These are phyloP conservation scores for Caranx melampygus DNA, from an alignment of 2,113 vertebrate genomes.

Conservation along the genomic window DNA sequence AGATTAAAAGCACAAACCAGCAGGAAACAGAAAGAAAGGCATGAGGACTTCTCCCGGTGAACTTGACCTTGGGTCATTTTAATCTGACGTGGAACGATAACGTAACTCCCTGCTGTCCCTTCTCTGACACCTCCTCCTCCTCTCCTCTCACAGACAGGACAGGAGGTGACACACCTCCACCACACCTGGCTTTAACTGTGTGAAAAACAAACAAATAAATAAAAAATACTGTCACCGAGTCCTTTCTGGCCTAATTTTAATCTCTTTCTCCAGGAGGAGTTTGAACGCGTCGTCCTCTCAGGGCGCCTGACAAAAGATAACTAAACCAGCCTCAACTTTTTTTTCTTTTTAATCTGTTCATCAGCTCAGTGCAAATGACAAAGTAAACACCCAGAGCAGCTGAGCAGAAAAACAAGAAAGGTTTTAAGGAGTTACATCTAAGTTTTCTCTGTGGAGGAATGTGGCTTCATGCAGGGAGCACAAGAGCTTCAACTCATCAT, in stretches of 20 bases:
- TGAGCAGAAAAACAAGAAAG: background rate
- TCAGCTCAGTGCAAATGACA: background rate
- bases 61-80: conserved; percentile 45
- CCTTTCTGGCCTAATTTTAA: conserved; percentile 13
- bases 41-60: conserved; percentile 35
- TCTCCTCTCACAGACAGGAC: conserved; percentile 14
- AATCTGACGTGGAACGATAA: conserved; percentile 58
- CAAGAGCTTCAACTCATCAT: too few species aligned
- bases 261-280: background rate
- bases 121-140: conserved; percentile 31
- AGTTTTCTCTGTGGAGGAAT: too few species aligned
- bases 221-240: conserved; percentile 21
- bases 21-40: background rate
- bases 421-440: too few species aligned
- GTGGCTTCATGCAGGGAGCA: too few species aligned
- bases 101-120: conserved; percentile 28
- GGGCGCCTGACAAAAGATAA: background rate
- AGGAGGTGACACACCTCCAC: conserved; percentile 5
- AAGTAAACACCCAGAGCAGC: too few species aligned
- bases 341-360: background rate
- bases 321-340: background rate
- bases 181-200: conserved; percentile 21
- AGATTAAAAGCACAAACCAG: background rate
- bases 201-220: background rate
- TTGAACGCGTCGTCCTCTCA: background rate